Evolutionary conservation across 2,888 invertebrate species (phyloP).

Genomic region (Malacosoma neustria): DNA sequence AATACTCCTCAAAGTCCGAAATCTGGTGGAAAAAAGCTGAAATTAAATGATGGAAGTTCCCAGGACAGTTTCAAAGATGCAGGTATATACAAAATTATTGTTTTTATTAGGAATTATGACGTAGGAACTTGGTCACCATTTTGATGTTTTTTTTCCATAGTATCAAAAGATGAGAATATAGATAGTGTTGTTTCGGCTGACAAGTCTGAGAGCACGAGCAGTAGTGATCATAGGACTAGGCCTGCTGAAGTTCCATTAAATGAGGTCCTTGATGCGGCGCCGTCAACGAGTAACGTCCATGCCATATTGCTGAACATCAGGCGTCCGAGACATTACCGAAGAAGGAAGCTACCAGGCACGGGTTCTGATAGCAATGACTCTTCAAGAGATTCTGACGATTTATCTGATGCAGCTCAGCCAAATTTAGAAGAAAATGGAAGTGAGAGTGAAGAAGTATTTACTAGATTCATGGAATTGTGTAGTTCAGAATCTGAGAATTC

Average conservation of each 20-base stretch:
- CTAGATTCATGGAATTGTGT: conserved; percentile 27
- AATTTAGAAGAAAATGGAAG: conserved; percentile 32
- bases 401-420: conserved; percentile 27
- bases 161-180: conserved; percentile 49
- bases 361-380: conserved; percentile 53
- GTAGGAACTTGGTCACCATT: conserved; percentile 30
- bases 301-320: conserved; percentile 48
- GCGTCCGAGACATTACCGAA: conserved; percentile 50
- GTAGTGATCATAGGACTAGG: conserved; percentile 40
- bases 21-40: conserved; percentile 54
- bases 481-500: conserved; percentile 28
- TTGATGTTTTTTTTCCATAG: conserved; percentile 32
- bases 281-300: conserved; percentile 50
- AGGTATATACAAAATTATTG: conserved; percentile 27
- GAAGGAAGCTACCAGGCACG: conserved; percentile 51
- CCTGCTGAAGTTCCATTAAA: conserved; percentile 41
- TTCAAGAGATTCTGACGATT: conserved; percentile 56
- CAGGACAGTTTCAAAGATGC: conserved; percentile 52
- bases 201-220: conserved; percentile 63
- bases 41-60: conserved; percentile 64
- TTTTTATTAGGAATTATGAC: conserved; percentile 22
- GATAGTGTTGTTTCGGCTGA: conserved; percentile 65
- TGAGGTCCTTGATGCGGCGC: conserved; percentile 44
- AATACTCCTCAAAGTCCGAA: conserved; percentile 40
- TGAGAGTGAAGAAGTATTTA: conserved; percentile 33